Evolutionary conservation across 2,797 vertebrate genomes (phyloP).

Genomic region (Tachyglossus aculeatus): DNA sequence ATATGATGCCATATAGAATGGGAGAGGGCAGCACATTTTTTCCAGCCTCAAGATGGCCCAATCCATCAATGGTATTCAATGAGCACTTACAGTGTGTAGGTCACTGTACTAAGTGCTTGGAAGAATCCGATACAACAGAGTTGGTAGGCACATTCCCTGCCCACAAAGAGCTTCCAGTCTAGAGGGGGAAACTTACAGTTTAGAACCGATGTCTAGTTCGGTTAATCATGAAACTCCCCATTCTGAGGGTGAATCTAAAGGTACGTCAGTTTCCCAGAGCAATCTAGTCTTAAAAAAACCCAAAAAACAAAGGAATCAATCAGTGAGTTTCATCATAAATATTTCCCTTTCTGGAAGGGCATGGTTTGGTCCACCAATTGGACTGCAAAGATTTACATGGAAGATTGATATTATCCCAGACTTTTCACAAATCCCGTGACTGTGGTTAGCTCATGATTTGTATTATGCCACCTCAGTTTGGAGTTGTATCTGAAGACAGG

Average conservation of each 20-base stretch:
- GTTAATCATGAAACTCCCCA: no score
- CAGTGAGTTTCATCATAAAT: constrained; percentile 35
- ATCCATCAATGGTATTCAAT: no score
- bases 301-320: constrained; percentile 21
- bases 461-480: constrained; percentile 34
- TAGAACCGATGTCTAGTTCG: no score
- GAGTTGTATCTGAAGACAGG: constrained; percentile 41
- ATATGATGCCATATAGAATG: no score
- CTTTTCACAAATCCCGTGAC: constrained; percentile 21
- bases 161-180: no score
- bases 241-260: constrained; percentile 8
- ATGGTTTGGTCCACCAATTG: constrained; percentile 42
- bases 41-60: no score
- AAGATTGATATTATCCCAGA: constrained; percentile 31
- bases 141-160: no score
- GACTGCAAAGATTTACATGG: constrained; percentile 56
- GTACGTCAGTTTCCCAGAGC: neutral
- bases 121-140: no score
- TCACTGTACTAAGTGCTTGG: no score
- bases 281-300: constrained; percentile 31
- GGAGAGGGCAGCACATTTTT: no score
- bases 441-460: constrained; percentile 24
- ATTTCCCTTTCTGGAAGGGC: constrained; percentile 20
- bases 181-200: no score
- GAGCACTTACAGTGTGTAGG: no score